Evolutionary conservation across 2,888 invertebrate species (phyloP), one percentile per base, ranked within the genome.

Genomic region (Hydraecia micacea): DNA sequence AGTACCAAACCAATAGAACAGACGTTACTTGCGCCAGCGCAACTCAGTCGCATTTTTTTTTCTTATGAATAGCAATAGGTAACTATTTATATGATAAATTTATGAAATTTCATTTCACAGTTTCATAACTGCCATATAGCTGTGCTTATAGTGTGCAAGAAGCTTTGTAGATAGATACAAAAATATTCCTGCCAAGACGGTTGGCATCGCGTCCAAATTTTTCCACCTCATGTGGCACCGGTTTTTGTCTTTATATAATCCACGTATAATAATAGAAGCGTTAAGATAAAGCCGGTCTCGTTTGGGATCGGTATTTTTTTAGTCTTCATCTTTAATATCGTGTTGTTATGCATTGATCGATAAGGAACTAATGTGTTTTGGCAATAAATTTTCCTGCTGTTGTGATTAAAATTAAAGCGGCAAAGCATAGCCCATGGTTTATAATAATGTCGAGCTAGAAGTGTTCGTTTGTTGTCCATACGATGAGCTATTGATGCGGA

Each of bases 201-300:
- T 84, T 66, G 52, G 25, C 65, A 49, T 67, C 60, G 39, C 18
- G n/a, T 65, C 75, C 66, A 9, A 80, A 85, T 52, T 80, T 83
- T 83, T 80, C 75, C 75, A 71, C n/a, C 49, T 70, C 39, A 63
- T 65, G 60, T 72, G 62, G 72, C 58, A 72, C 86, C 71, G 68
- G 83, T 85, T 77, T 73, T 74, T 74, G 58, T 78, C 76, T 73
- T 79, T 77, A 67, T 73, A 46, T 60, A 70, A 66, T 76, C 63
- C 71, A 76, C 75, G 74, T 75, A 66, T 63, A 69, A 71, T 80
- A 58, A 68, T 70, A 68, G 28, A 72, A 79, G 52, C 73, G 32
- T 55, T 73, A 21, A 42, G 28, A 62, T 69, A 39, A 60, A 73
- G 1, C 46, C 60, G 85, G 80, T 84, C 46, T 63, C 32, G 36